Conservation (phyloP, 2,113 vertebrate species). For the Phocoena phocoena region DNA sequence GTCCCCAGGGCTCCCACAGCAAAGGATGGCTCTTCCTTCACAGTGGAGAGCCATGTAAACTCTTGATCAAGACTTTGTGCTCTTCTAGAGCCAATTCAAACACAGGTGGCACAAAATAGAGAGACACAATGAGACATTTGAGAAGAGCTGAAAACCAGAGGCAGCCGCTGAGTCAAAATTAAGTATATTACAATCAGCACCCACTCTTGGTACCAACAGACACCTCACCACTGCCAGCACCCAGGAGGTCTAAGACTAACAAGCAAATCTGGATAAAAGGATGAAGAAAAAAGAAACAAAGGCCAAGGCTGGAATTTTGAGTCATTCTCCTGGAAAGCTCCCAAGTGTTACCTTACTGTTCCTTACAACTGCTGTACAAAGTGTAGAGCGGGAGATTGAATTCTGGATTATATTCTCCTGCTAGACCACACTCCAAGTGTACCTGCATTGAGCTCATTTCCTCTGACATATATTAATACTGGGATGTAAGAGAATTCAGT, state of each 20-base stretch:
- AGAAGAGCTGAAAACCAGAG: not conserved
- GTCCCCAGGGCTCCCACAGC: too few relatives aligned
- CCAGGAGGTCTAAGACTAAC: too few relatives aligned
- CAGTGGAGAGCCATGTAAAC: rapidly evolving
- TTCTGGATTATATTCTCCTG: not conserved
- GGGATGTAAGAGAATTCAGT: not conserved
- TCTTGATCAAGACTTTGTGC: not conserved
- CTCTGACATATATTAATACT: not conserved
- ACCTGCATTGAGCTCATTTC: not conserved
- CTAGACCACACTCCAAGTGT: too few relatives aligned
- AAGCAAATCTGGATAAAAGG: too few relatives aligned
- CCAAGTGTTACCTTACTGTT: not conserved
- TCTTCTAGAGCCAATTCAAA: not conserved
- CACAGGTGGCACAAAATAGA: not conserved
- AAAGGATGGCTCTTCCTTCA: not conserved
- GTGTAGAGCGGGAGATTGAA: not conserved
- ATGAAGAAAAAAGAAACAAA: not conserved
- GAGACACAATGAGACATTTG: too few relatives aligned
- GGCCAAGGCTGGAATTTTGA: not conserved
- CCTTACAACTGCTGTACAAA: rapidly evolving
- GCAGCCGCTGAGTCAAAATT: not conserved
- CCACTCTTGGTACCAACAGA: not conserved
- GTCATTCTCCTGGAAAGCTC: not conserved
- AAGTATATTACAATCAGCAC: rapidly evolving
- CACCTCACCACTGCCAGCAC: rapidly evolving